Base-by-base conservation (phyloP, 2,888 invertebrate genomes). In the Zele albiditarsus region DNA sequence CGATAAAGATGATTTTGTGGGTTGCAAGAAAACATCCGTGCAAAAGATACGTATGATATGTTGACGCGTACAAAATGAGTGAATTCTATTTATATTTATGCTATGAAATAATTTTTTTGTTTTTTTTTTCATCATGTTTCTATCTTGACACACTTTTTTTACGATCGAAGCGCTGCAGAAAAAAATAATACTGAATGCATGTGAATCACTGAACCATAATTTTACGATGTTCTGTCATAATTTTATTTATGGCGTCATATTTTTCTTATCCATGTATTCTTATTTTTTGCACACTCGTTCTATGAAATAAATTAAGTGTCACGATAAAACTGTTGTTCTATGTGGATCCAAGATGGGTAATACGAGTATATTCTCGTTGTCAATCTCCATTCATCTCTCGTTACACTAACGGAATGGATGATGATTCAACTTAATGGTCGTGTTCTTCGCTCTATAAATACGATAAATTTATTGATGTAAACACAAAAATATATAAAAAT, bases 91-190 rank as follows among this genome's bases (percentile, higher is more conserved):
- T 20, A 53, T 20, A 53, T 53, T 53, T 53, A 10, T 53, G n/a
- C 5, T 46, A 0, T 0, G n/a, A 46, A 8, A 14, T 33, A 46
- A 46, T n/a, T n/a, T 46, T 46, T 46, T n/a, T 46, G n/a, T 46
- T n/a, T 46, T 5, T 14, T 5, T 60, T 58, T 60, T 60, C 20
- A n/a, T n/a, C n/a, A 62, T 62, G 42, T 62, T 46, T 62, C 42
- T 62, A 71, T 71, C 20, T 38, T 60, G 16, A 38, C 8, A 46
- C 46, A 42, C 38, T 62, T 60, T 62, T 62, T 38, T 70, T 60
- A 31, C n/a, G 23, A 71, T 2, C 27, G 42, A 70, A 8, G 42
- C 20, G 27, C 46, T 53, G 49, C 3, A 28, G 25, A 62, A 25
- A 42, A n/a, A 28, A 38, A 28, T 25, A 62, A 6, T 23, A 20